A percentile compares a stretch with the other conserved stretches of the same genome.
These are phyloP conservation scores for Malurus alboscapulatus DNA, from an alignment of 2,113 vertebrate genomes.

Conservation along the genomic window DNA sequence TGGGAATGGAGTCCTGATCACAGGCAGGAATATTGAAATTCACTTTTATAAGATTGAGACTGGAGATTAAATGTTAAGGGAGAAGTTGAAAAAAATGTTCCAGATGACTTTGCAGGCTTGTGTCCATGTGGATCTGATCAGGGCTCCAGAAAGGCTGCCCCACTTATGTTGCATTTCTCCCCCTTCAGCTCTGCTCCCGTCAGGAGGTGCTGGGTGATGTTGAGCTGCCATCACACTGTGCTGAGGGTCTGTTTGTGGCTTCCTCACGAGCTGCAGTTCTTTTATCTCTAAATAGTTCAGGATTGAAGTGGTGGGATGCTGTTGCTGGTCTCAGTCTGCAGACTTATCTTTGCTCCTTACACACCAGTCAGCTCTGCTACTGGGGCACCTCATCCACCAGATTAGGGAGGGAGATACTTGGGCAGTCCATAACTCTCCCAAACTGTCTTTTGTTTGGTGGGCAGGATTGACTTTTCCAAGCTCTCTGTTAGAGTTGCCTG, in stretches of 20 bases:
- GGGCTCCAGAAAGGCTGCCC: not conserved
- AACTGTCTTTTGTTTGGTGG: not conserved
- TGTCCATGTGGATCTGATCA: not conserved
- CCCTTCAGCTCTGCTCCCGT: not conserved
- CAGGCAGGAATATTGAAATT: not conserved
- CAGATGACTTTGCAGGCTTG: not conserved
- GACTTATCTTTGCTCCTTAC: not conserved
- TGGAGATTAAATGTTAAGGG: not conserved
- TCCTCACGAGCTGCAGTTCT: not conserved
- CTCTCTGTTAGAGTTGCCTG: not conserved
- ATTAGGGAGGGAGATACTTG: fast-evolving
- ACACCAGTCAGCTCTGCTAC: not conserved
- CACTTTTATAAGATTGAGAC: not conserved
- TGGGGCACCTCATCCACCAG: fast-evolving
- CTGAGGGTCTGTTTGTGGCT: not conserved
- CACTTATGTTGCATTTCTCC: not conserved
- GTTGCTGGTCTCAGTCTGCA: not conserved
- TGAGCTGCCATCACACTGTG: not conserved
- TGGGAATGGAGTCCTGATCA: not conserved
- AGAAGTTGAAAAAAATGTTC: not conserved
- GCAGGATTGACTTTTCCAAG: not conserved
- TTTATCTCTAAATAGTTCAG: not conserved
- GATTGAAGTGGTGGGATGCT: not conserved
- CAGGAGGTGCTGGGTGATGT: not conserved
- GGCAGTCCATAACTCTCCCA: not conserved